Evolutionary conservation across 1,140 invertebrate genomes (phyloP), one percentile per base, ranked within the genome.

Genomic region (Popillia japonica): DNA sequence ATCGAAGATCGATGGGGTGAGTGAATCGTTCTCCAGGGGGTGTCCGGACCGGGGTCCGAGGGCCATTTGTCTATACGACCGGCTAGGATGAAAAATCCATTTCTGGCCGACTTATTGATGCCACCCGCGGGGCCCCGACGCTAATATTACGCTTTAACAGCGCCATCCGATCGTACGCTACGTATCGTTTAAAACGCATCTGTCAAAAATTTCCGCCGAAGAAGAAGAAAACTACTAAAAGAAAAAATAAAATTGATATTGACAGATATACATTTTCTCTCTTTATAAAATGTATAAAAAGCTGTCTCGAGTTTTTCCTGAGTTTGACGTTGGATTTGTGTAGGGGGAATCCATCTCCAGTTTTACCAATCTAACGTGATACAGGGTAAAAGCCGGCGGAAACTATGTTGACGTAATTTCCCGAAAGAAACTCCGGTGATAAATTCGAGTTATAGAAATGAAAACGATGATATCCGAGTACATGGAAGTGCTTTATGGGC

Each of bases 91-190:
- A 86, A 85, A 85, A 86, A 86, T 86, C 85, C 84, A 86, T 86
- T 86, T 86, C 83, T 86, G 83, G 80, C 77, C 81, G 85, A 86
- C 84, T 86, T 86, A 86, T 86, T 86, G 85, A 86, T 86, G 84
- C 83, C 80, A 83, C 85, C 85, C 85, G 74, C 41, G 85, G 79
- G 84, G 81, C 78, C 80, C 79, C 77, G 34, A 55, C 61, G 61
- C 81, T 82, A 83, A 84, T 84, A 84, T 84, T 83, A 79, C 44
- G 78, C 79, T 78, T 79, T 55, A 55, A 55, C 48, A n/a, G 48
- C 6, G 1, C 14, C 14, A 55, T 6, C 14, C 1, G 48, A 55
- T 6, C 6, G n/a, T n/a, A n/a, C n/a, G 48, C 0, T 14, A n/a
- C 17, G 14, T 55, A 34, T 34, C 27, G 27, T 55, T 55, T 55